Base-by-base conservation (phyloP, 2,888 invertebrate genomes). In the Onchidella celtica region DNA sequence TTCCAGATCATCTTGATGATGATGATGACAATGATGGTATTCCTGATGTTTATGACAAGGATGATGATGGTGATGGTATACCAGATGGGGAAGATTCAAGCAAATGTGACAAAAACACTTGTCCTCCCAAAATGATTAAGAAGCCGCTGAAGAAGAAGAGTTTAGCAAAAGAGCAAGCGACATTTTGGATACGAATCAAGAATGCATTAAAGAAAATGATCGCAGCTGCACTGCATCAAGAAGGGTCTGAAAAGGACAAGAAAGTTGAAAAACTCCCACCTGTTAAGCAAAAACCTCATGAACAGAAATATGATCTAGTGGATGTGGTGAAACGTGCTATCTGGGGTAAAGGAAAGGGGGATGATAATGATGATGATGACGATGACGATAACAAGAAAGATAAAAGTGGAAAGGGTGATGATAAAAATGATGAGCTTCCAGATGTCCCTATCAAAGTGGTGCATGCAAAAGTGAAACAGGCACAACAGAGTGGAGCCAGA, bases 1-100 rank as follows among this genome's bases (percentile, higher is more conserved):
- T 90, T 47, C 90, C 90, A 0, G 90, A 91, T 82, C 82, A 88
- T 47, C 70, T 87, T 6, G 90, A 91, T 75, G 85, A 88, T 34
- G 91, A 91, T 72, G 88, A 86, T 65, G 90, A 90, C 73, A 86
- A 87, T 24, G 90, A 90, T 81, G 91, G 91, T 6, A 89, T 91
- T 34, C 91, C 91, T 0, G 90, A 91, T 81, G 83, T 69, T 38
- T 82, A 87, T 36, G 87, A 89, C 14, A 89, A 80, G 85, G 91
- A 91, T 73, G 81, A 83, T 21, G 88, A 89, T 88, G 86, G 86
- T 21, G 90, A 90, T 81, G 91, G 91, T 1, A 90, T 91, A 36
- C 91, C 91, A 1, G 90, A 91, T 80, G 84, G 69, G 34, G 85
- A 88, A 63, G 87, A 89, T 11, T 89, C 90, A 85, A 68, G 89